Percentiles rank a stretch among this genome's conserved stretches.
phyloP scores from a whole-genome alignment of 2,797 vertebrate genomes.

The Esox masquinongy region DNA sequence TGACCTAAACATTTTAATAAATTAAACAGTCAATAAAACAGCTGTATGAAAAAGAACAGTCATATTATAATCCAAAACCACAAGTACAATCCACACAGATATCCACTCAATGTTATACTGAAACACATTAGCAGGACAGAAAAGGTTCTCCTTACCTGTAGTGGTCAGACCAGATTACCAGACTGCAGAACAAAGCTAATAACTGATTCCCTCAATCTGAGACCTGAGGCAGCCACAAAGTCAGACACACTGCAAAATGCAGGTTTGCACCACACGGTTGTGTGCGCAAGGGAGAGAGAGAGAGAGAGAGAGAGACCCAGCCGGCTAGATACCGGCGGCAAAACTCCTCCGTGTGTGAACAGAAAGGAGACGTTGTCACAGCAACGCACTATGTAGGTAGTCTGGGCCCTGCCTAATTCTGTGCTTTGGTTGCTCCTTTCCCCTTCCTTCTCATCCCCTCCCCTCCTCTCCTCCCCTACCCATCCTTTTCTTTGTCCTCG shows the following conservation, averaged over 20 bases:
- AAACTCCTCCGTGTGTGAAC: conserved; percentile 68
- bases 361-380: conserved; percentile 79
- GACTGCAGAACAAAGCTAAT: background rate
- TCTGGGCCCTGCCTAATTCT: conserved; percentile 56
- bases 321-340: conserved; percentile 56
- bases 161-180: background rate
- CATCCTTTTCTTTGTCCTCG: no score
- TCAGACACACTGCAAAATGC: conserved; percentile 6
- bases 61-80: background rate
- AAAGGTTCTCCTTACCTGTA: background rate
- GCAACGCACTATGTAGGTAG: conserved; percentile 72
- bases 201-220: background rate
- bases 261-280: background rate
- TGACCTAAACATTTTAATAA: background rate
- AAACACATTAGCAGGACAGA: background rate
- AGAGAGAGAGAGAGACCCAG: background rate
- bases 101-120: background rate
- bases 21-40: background rate
- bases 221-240: conserved; percentile 5
- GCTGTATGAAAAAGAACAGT: background rate
- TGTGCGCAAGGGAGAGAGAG: background rate
- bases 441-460: background rate
- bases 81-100: background rate
- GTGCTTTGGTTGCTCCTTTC: conserved; percentile 28
- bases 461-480: background rate